phyloP scores from a whole-genome alignment of 1,140 invertebrate species.

The Drosophila ohnishii region DNA sequence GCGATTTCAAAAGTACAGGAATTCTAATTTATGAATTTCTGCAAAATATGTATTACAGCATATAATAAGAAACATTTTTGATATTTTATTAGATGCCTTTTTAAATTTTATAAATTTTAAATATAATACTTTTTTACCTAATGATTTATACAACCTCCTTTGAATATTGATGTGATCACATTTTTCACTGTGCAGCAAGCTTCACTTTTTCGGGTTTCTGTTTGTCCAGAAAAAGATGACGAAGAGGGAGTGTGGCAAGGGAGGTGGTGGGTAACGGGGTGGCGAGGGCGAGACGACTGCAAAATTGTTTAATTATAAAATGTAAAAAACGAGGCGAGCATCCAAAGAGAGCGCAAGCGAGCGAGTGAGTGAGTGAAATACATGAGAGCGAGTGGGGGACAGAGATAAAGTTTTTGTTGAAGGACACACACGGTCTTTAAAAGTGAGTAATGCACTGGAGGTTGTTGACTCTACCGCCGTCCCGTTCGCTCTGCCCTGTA shows the following conservation, averaged over 20 bases:
- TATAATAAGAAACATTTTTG: too few species aligned
- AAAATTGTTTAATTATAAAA: conserved; percentile 82
- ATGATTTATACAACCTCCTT: not conserved
- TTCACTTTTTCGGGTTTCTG: conserved; percentile 53
- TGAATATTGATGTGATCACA: not conserved
- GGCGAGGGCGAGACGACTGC: conserved; percentile 33
- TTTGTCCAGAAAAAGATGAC: conserved; percentile 49
- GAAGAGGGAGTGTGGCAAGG: conserved; percentile 2
- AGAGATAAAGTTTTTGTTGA: conserved; percentile 79
- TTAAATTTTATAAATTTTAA: too few species aligned
- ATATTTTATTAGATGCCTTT: not conserved
- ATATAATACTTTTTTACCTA: not conserved
- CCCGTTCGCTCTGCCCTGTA: conserved; percentile 17
- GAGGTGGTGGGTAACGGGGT: conserved; percentile 8
- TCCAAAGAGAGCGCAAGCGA: conserved; percentile 23
- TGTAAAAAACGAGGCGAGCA: conserved; percentile 61
- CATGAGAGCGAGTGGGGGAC: conserved; percentile 42
- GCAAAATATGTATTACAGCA: too few species aligned
- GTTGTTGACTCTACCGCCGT: conserved; percentile 69
- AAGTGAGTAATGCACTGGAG: conserved; percentile 82
- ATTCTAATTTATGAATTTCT: too few species aligned
- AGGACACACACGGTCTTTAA: conserved; percentile 82
- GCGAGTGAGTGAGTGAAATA: conserved; percentile 17
- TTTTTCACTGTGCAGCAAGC: conserved; percentile 39
- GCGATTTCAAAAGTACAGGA: too few species aligned